Evolutionary conservation across 2,113 vertebrate genomes (phyloP).

Genomic region (Ardeotis arabs): DNA sequence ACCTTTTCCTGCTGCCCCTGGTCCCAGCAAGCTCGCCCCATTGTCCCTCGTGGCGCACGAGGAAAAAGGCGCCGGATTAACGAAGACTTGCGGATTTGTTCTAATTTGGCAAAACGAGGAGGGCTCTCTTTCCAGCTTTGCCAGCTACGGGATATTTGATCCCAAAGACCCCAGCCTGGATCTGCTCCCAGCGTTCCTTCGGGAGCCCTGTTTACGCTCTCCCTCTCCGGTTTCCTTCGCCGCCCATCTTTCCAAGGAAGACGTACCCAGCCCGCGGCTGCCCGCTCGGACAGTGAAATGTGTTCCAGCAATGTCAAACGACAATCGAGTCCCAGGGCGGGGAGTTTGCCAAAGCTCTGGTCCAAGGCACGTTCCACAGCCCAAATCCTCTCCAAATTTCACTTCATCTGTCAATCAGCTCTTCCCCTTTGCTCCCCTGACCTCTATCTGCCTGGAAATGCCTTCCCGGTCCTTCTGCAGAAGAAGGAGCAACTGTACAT

Average conservation of each 20-base stretch:
- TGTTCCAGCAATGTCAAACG: conserved; percentile 31
- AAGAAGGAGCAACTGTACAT: background rate
- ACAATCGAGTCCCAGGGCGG: background rate
- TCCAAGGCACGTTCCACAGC: background rate
- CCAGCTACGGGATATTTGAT: background rate
- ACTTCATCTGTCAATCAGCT: background rate
- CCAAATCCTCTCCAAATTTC: background rate
- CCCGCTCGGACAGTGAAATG: background rate
- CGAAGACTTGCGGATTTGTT: rapidly evolving
- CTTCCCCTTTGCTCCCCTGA: conserved; percentile 37
- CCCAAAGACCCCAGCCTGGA: background rate
- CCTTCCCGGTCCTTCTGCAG: background rate
- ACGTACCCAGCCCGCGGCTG: rapidly evolving
- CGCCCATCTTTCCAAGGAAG: background rate
- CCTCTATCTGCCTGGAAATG: background rate
- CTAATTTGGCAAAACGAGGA: background rate
- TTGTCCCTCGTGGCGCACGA: rapidly evolving
- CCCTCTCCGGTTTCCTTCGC: background rate
- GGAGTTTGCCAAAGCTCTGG: background rate
- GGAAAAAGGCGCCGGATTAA: background rate
- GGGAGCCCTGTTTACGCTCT: background rate
- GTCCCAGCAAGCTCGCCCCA: rapidly evolving
- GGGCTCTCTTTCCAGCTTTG: background rate
- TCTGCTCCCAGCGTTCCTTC: rapidly evolving
- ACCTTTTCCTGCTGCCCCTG: background rate